Conservation (phyloP, 1,140 invertebrate species). For the Apis florea region DNA sequence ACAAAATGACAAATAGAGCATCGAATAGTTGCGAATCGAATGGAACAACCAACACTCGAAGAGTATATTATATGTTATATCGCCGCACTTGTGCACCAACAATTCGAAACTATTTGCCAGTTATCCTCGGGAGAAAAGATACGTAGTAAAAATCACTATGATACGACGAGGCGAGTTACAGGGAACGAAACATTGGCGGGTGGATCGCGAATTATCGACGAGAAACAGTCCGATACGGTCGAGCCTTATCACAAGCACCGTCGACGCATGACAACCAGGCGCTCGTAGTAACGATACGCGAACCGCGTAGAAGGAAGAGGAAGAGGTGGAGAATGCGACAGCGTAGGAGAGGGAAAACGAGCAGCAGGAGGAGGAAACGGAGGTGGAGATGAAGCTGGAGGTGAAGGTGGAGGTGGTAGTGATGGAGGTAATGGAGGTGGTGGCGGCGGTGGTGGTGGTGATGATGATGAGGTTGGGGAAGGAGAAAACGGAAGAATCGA, state of each 20-base stretch:
- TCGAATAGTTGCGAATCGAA: background rate
- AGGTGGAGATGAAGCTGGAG: slow-evolving; percentile 14
- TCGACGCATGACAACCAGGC: slow-evolving; percentile 45
- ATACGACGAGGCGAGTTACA: background rate
- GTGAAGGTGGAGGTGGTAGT: slow-evolving; percentile 6
- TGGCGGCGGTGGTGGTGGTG: background rate
- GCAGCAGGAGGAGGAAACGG: slow-evolving; percentile 15
- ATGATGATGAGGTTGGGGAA: background rate
- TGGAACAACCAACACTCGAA: background rate
- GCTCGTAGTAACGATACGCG: slow-evolving; percentile 38
- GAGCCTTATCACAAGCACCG: slow-evolving; percentile 40
- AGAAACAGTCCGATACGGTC: slow-evolving; percentile 22
- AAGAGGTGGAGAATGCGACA: slow-evolving; percentile 41
- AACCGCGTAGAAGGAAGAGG: slow-evolving; percentile 26
- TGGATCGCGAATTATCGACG: slow-evolving; percentile 13
- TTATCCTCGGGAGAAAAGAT: background rate
- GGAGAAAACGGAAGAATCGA: background rate
- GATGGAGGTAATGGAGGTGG: background rate
- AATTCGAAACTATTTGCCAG: background rate
- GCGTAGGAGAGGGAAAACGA: slow-evolving; percentile 28
- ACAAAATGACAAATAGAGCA: background rate
- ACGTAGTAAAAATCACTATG: background rate
- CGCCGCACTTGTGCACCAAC: background rate
- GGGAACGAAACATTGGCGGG: background rate
- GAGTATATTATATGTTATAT: background rate